A percentile compares a stretch with the other conserved stretches of the same genome.
These are phyloP conservation scores for Yponomeuta plumbellus DNA, from an alignment of 2,888 invertebrate species.

Conservation along the genomic window DNA sequence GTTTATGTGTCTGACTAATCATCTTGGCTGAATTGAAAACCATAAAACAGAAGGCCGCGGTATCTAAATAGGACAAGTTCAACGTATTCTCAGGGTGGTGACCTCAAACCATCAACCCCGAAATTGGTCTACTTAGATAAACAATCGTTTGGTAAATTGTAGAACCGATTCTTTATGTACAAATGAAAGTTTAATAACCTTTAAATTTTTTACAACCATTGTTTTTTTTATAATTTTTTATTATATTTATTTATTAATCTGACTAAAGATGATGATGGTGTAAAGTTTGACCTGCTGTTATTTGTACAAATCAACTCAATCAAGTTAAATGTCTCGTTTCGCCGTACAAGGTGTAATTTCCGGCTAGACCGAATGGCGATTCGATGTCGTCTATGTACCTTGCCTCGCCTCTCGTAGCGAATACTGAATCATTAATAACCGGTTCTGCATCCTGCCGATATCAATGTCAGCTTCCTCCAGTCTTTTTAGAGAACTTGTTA, in stretches of 20 bases:
- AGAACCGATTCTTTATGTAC: not conserved
- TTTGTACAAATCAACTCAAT: not conserved
- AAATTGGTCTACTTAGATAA: not conserved
- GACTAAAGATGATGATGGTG: too few species aligned
- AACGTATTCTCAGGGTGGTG: constrained; percentile 24
- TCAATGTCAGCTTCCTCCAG: not conserved
- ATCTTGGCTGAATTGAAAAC: not conserved
- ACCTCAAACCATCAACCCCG: not conserved
- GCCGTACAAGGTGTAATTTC: not conserved
- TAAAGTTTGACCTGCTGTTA: too few species aligned
- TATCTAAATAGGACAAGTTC: constrained; percentile 49
- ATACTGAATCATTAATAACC: constrained; percentile 8
- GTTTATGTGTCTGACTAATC: not conserved
- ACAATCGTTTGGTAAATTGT: not conserved
- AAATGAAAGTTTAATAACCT: not conserved
- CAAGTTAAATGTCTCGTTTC: not conserved
- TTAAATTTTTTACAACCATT: not conserved
- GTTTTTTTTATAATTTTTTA: not conserved
- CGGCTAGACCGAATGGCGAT: not conserved
- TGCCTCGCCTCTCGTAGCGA: constrained; percentile 9
- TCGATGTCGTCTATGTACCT: constrained; percentile 1
- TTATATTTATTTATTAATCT: too few species aligned
- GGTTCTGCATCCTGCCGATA: not conserved
- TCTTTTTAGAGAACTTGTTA: not conserved
- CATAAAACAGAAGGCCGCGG: not conserved